phyloP scores from a whole-genome alignment of 2,797 vertebrate species.

The Florisuga fusca region DNA sequence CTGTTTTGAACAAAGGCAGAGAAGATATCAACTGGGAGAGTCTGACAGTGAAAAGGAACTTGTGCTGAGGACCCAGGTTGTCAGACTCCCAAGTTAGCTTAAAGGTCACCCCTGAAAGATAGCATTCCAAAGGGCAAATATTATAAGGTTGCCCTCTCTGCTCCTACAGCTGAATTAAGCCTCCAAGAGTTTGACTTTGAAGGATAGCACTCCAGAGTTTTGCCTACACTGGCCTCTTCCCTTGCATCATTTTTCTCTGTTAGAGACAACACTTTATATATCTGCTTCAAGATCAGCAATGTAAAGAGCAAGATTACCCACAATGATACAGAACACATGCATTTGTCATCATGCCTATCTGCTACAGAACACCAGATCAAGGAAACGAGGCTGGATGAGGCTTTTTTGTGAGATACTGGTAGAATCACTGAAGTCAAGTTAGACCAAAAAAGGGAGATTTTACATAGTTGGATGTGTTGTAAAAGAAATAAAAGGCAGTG shows the following conservation, averaged over 20 bases:
- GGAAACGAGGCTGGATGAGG: neutral
- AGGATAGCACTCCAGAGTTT: slow-evolving; percentile 39
- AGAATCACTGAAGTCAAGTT: neutral
- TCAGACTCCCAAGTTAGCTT: slow-evolving; percentile 59
- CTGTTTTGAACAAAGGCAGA: neutral
- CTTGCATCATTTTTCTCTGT: slow-evolving; percentile 52
- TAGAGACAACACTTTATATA: slow-evolving; percentile 41
- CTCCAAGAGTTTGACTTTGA: slow-evolving; percentile 53
- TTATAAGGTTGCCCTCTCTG: slow-evolving; percentile 45
- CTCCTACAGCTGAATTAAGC: slow-evolving; percentile 55
- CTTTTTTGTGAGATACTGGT: neutral
- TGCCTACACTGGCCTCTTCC: neutral
- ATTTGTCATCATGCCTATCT: slow-evolving; percentile 47
- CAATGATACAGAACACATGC: neutral
- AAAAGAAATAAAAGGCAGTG: neutral
- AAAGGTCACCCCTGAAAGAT: slow-evolving; percentile 66
- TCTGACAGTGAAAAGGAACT: neutral
- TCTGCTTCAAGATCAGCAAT: slow-evolving; percentile 52
- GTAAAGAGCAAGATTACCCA: slow-evolving; percentile 53
- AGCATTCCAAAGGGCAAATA: slow-evolving; percentile 57
- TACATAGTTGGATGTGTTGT: neutral
- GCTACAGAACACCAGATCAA: neutral
- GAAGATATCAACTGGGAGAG: neutral
- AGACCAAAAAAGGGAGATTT: neutral
- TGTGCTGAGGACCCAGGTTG: slow-evolving; percentile 10